These are phyloP conservation scores for Acronicta leporina DNA, from an alignment of 2,888 invertebrate genomes.

Conservation along the genomic window DNA sequence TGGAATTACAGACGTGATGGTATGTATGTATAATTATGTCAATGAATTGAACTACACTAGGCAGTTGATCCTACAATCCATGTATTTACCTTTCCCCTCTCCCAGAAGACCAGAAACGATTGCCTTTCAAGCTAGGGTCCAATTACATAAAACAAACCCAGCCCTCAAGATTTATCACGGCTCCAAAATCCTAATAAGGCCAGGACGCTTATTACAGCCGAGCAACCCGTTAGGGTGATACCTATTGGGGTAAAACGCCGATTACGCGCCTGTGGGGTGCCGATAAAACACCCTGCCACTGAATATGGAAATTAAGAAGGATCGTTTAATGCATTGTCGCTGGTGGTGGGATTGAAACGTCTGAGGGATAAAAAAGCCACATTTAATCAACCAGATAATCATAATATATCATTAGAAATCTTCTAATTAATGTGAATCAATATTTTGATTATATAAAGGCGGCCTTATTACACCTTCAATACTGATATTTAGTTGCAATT, in stretches of 20 bases:
- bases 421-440: no score
- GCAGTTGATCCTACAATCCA: neutral
- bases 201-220: slow-evolving; percentile 31
- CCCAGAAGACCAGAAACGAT: neutral
- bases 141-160: slow-evolving; percentile 21
- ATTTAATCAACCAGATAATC: no score
- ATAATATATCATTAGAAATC: no score
- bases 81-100: neutral
- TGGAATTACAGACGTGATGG: no score
- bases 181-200: slow-evolving; percentile 31
- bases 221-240: slow-evolving; percentile 28
- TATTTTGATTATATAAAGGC: no score
- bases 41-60: neutral
- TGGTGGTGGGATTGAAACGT: no score
- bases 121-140: slow-evolving; percentile 4
- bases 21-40: no score
- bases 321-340: neutral
- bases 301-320: slow-evolving; percentile 25
- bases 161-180: slow-evolving; percentile 30
- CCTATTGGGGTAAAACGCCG: slow-evolving; percentile 39
- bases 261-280: slow-evolving; percentile 51
- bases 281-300: slow-evolving; percentile 43
- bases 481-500: no score
- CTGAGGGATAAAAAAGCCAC: no score
- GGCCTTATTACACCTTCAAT: no score